phyloP scores from a whole-genome alignment of 1,140 invertebrate species.

The Idris sp. region DNA sequence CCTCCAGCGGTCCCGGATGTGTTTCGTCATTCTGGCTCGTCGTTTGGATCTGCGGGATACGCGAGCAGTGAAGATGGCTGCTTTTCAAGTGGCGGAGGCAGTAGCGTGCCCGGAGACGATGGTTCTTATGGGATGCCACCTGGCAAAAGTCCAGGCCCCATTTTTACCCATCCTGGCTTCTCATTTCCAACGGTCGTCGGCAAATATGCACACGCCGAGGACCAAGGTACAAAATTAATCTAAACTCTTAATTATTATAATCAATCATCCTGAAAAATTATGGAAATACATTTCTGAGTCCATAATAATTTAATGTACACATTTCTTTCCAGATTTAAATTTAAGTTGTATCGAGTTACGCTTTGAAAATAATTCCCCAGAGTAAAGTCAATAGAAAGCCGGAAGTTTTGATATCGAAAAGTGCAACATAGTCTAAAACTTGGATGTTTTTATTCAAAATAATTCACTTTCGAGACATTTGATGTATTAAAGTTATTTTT shows the following conservation, averaged over 20 bases:
- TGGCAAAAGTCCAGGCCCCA: constrained; percentile 79
- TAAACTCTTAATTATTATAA: too few relatives aligned
- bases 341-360: too few relatives aligned
- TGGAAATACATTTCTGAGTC: constrained; percentile 6
- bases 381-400: too few relatives aligned
- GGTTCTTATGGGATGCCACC: constrained; percentile 76
- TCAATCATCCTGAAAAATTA: constrained; percentile 4
- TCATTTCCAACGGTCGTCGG: constrained; percentile 78
- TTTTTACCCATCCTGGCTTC: constrained; percentile 80
- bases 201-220: constrained; percentile 79
- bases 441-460: too few relatives aligned
- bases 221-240: constrained; percentile 77
- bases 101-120: constrained; percentile 66
- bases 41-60: constrained; percentile 86
- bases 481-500: too few relatives aligned
- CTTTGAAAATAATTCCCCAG: too few relatives aligned
- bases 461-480: too few relatives aligned
- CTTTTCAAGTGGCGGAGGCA: constrained; percentile 71
- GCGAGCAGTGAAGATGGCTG: constrained; percentile 85
- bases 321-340: too few relatives aligned
- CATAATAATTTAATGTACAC: too few relatives aligned
- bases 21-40: constrained; percentile 86
- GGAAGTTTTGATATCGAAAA: too few relatives aligned
- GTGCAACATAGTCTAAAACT: too few relatives aligned
- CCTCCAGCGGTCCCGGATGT: constrained; percentile 89